Percentiles rank a stretch among this genome's conserved stretches.
These are phyloP conservation scores for Platichthys stellatus DNA, from an alignment of 2,113 vertebrate genomes.

Conservation along the genomic window DNA sequence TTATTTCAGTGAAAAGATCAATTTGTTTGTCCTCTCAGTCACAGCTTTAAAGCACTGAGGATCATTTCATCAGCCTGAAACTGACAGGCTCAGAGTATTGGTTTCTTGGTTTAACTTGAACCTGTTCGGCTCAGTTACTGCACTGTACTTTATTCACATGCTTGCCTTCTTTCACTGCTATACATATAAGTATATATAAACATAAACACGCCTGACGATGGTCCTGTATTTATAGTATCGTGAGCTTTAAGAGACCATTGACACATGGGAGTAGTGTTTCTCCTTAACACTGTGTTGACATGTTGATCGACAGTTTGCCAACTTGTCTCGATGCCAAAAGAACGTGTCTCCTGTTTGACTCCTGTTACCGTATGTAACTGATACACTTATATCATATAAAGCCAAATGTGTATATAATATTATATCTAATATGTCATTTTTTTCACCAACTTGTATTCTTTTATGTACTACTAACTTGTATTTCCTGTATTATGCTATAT, in stretches of 20 bases:
- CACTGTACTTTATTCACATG: conserved; percentile 46
- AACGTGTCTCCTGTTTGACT: neutral
- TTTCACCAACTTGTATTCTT: conserved; percentile 28
- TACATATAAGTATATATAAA: neutral
- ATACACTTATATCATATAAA: conserved; percentile 16
- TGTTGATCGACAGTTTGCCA: neutral
- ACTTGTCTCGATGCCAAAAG: conserved; percentile 14
- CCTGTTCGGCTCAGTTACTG: conserved; percentile 34
- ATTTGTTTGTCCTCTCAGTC: conserved; percentile 17
- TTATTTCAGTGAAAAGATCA: conserved; percentile 15
- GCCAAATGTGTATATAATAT: conserved; percentile 43
- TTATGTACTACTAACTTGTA: conserved; percentile 31
- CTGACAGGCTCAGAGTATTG: conserved; percentile 17
- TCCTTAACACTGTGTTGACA: neutral
- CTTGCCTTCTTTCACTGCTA: conserved; percentile 49
- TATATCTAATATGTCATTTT: conserved; percentile 24
- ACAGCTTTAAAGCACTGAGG: neutral
- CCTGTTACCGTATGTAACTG: conserved; percentile 25
- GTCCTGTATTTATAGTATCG: conserved; percentile 41
- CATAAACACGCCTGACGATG: conserved; percentile 1
- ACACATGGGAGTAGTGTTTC: conserved; percentile 3
- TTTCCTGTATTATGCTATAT: conserved; percentile 33
- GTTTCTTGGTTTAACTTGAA: conserved; percentile 8
- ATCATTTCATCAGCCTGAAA: conserved; percentile 28
- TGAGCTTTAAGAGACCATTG: conserved; percentile 14